Conservation (phyloP, 2,888 invertebrate species). For the Gymnoscelis rufifasciata region DNA sequence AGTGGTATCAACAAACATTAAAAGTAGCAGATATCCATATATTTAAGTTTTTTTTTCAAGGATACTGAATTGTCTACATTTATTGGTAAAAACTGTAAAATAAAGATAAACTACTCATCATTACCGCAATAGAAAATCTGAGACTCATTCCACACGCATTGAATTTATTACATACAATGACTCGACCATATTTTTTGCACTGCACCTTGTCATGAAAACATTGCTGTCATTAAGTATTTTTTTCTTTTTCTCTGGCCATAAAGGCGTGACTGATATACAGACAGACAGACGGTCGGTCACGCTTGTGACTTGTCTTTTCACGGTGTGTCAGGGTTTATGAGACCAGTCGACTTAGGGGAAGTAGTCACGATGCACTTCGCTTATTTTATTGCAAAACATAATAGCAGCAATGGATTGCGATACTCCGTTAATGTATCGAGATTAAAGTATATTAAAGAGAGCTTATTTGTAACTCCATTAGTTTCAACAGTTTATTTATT, state of each 20-base stretch:
- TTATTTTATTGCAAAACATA: constrained; percentile 10
- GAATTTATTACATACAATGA: constrained; percentile 43
- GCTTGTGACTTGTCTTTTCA: constrained; percentile 24
- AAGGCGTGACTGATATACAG: constrained; percentile 25
- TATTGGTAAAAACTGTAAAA: too few relatives aligned
- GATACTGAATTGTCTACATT: too few relatives aligned
- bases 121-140: too few relatives aligned
- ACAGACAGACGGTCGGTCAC: constrained; percentile 23
- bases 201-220: constrained; percentile 10
- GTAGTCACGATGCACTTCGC: constrained; percentile 21
- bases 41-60: too few relatives aligned
- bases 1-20: too few relatives aligned
- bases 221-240: constrained; percentile 13
- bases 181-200: constrained; percentile 30
- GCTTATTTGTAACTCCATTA: neutral
- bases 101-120: too few relatives aligned
- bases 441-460: neutral
- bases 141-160: neutral
- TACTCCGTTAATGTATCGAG: neutral
- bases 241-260: constrained; percentile 13
- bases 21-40: too few relatives aligned
- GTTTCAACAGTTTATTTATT: neutral
- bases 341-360: constrained; percentile 22
- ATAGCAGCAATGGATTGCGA: neutral
- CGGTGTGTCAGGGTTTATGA: constrained; percentile 21